Evolutionary conservation across 2,888 invertebrate species (phyloP).

Genomic region (Dichetophora obliterata): DNA sequence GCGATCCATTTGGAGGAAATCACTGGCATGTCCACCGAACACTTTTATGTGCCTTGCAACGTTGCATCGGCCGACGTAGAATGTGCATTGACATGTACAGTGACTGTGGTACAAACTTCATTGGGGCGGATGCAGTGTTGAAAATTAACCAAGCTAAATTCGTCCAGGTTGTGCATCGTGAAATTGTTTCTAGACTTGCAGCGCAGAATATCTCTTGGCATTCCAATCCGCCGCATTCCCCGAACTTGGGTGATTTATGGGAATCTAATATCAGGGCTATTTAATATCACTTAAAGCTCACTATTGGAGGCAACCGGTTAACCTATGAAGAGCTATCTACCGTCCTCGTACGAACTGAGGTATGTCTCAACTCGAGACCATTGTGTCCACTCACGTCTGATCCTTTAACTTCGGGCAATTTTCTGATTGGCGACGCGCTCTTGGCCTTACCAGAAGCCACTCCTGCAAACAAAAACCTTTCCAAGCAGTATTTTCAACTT

Average conservation of each 20-base stretch:
- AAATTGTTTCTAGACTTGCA: not conserved
- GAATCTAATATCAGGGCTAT: conserved; percentile 14
- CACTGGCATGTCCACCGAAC: no score
- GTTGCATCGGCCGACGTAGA: not conserved
- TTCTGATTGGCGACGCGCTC: no score
- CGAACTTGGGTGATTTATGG: conserved; percentile 8
- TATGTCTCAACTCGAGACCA: no score
- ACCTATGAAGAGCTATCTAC: conserved; percentile 39
- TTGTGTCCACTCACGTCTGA: conserved; percentile 16
- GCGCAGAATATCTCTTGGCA: not conserved
- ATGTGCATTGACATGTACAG: not conserved
- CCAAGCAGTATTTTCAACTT: no score
- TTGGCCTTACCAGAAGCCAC: no score
- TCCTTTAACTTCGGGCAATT: not conserved
- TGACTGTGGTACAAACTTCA: not conserved
- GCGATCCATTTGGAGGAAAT: no score
- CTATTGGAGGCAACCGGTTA: conserved; percentile 19
- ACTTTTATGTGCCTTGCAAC: no score
- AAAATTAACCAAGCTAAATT: not conserved
- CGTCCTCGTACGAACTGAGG: not conserved
- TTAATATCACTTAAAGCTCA: conserved; percentile 29
- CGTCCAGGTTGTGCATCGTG: not conserved
- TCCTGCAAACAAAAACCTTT: no score
- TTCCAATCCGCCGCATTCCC: conserved; percentile 20
- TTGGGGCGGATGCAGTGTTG: no score